Percentiles rank a stretch among this genome's conserved stretches.
Evolutionary conservation across 2,113 vertebrate species (phyloP).

Genomic region (Serinus canaria): DNA sequence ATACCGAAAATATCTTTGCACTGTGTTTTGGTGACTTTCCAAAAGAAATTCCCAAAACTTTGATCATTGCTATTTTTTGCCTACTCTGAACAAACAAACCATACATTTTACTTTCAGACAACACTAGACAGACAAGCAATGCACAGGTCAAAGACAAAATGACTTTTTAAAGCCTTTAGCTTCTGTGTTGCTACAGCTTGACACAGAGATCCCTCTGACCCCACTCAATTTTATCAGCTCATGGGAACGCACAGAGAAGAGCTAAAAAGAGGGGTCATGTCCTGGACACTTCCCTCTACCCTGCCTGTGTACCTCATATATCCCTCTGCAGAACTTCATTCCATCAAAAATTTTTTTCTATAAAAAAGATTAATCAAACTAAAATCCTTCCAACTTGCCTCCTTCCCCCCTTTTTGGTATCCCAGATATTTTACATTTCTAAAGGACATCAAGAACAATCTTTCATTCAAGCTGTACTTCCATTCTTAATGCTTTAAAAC

Average conservation of each 20-base stretch:
- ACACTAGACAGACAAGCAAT: neutral
- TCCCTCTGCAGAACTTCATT: neutral
- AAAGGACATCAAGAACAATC: neutral
- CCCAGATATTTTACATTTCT: neutral
- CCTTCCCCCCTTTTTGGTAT: neutral
- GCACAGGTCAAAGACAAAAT: neutral
- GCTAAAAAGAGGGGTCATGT: neutral
- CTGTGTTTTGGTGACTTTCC: neutral
- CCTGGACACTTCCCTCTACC: neutral
- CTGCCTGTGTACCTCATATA: neutral
- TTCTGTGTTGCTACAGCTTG: neutral
- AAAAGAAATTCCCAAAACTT: neutral
- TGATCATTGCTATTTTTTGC: neutral
- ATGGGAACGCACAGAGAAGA: neutral
- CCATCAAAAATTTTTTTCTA: neutral
- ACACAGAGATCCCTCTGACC: neutral
- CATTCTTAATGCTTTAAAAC: neutral
- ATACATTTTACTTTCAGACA: neutral
- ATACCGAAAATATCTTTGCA: neutral
- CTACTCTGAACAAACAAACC: neutral
- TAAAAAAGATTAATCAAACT: neutral
- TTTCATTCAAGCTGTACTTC: neutral
- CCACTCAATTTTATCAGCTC: neutral
- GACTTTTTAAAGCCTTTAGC: neutral
- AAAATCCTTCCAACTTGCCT: neutral